Conservation (phyloP, 2,797 vertebrate species). For the Psittacula echo region DNA sequence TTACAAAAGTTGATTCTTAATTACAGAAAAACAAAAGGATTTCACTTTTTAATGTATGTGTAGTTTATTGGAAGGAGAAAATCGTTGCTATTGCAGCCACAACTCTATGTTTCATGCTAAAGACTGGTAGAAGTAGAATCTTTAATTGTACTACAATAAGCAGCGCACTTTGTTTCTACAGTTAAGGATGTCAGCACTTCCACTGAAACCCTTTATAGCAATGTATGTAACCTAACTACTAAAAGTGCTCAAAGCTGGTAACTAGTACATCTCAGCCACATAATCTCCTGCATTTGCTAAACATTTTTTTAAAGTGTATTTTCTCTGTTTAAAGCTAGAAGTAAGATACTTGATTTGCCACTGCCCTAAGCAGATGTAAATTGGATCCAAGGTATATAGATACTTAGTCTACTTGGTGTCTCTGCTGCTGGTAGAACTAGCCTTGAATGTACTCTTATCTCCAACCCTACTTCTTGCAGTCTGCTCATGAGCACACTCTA, state of each 20-base stretch:
- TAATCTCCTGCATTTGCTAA: neutral
- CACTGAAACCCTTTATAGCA: neutral
- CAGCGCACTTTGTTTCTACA: neutral
- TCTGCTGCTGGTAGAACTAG: neutral
- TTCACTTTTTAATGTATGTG: neutral
- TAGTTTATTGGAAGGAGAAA: neutral
- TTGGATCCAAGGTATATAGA: neutral
- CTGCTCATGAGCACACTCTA: neutral
- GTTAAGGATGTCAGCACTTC: neutral
- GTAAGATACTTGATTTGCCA: neutral
- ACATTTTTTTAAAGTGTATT: neutral
- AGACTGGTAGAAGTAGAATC: neutral
- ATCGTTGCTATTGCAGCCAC: neutral
- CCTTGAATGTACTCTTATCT: neutral
- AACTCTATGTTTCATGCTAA: neutral
- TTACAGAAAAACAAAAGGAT: neutral
- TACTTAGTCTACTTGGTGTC: neutral
- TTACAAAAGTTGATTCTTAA: neutral
- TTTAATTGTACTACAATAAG: neutral
- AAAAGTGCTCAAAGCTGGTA: neutral
- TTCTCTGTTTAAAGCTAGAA: neutral
- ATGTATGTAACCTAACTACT: neutral
- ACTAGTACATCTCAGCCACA: neutral
- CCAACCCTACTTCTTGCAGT: neutral
- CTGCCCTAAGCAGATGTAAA: neutral